Evolutionary conservation across 2,888 invertebrate species (phyloP), one percentile per base, ranked within the genome.

Genomic region (Lasioglossum figueresi): DNA sequence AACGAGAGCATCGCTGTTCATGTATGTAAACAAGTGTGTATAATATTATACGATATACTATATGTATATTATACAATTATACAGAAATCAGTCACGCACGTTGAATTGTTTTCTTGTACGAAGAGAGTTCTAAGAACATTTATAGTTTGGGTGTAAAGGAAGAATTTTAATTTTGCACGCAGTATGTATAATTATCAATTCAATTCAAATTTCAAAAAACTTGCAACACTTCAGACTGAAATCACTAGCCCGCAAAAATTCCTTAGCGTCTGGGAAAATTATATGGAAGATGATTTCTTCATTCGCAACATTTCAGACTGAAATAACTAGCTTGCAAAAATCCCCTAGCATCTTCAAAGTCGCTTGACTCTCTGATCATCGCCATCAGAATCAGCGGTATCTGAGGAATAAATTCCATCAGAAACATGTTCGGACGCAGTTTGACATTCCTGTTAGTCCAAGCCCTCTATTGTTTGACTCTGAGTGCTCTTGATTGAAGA

Each of bases 51-150:
- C 71, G 6, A 82, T 76, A 70, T 80, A 74, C 59, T 77, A 71
- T 43, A 68, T 85, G 72, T 85, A 80, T 79, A 79, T 80, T 87
- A 37, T 82, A 85, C 48, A 85, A 84, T 84, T 74, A 82, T 80
- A 86, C 48, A 76, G 40, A 76, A 79, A 76, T 77, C 70, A 80
- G 75, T 83, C 66, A 66, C 71, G 71, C 45, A 48, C 76, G 80
- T 82, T 76, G 4, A 82, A 78, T 76, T 4, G 31, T 82, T 66
- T 16, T 48, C 31, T 82, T 79, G 40, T 70, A 40, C 10, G 37
- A 66, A 66, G 12, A 45, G 2, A 34, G 43, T 45, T 23, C 31
- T 31, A 31, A 40, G 68, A 68, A 76, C n/a, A 52, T 68, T 40
- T 52, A n/a, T 45, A 66, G 40, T 12, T 43, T 43, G 2, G 40